Percentiles rank a stretch among this genome's conserved stretches.
Conservation (phyloP, 2,113 vertebrate genomes). For the Podarcis muralis region DNA sequence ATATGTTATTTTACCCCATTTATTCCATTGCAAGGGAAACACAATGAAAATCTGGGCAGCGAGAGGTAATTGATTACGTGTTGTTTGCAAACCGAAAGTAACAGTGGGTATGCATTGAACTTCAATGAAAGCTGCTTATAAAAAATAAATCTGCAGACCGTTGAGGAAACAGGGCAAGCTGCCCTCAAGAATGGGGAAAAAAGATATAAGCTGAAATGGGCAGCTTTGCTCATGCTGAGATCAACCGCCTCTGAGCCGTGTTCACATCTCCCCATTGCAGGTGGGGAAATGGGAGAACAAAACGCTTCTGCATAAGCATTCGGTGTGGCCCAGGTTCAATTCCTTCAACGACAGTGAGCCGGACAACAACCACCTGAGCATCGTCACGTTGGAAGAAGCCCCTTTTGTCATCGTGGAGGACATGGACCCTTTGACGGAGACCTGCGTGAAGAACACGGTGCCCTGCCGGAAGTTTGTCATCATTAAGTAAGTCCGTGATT, state of each 20-base stretch:
- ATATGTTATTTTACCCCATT: too few species aligned
- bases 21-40: too few species aligned
- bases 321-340: constrained; percentile 95
- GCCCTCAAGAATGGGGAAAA: too few species aligned
- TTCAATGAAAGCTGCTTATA: too few species aligned
- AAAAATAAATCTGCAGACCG: too few species aligned
- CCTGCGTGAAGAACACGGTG: constrained; percentile 95
- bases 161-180: too few species aligned
- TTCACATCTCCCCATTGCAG: constrained; percentile 71
- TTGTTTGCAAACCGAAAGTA: too few species aligned
- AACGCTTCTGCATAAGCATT: constrained; percentile 90
- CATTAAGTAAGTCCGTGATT: constrained; percentile 83
- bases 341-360: constrained; percentile 90
- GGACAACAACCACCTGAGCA: constrained; percentile 94
- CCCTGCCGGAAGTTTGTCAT: constrained; percentile 94
- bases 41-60: too few species aligned
- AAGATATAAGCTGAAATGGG: too few species aligned
- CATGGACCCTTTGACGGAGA: constrained; percentile 93
- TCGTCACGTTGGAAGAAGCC: constrained; percentile 97
- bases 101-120: too few species aligned
- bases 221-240: not conserved
- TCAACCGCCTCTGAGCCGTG: not conserved
- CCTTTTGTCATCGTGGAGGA: constrained; percentile 98
- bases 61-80: too few species aligned
- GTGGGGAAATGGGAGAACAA: constrained; percentile 97